phyloP scores from a whole-genome alignment of 1,140 invertebrate species.

The Parasteatoda tepidariorum region DNA sequence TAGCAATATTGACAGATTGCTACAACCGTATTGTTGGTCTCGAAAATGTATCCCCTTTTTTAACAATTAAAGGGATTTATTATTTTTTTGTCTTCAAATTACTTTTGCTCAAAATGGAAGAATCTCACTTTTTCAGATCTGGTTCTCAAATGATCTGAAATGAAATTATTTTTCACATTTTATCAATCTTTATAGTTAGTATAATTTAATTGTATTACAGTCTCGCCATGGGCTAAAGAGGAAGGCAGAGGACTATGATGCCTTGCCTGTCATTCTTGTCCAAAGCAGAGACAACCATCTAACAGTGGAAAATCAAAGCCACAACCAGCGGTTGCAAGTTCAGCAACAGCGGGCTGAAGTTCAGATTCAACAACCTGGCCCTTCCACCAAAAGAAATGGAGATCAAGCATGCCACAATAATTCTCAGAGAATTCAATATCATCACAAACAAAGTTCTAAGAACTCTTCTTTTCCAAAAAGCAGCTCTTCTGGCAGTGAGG shows the following conservation, averaged over 20 bases:
- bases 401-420: conserved; percentile 24
- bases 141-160: no score
- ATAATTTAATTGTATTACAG: conserved; percentile 16
- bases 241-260: conserved; percentile 49
- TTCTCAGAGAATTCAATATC: conserved; percentile 15
- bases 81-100: no score
- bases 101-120: no score
- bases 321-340: background rate
- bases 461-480: conserved; percentile 71
- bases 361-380: conserved; percentile 11
- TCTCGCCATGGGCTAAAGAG: conserved; percentile 52
- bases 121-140: no score
- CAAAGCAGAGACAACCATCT: conserved; percentile 28
- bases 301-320: conserved; percentile 5
- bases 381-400: background rate
- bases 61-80: no score
- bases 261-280: conserved; percentile 39
- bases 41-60: no score
- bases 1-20: no score
- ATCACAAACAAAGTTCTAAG: conserved; percentile 46
- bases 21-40: no score
- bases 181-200: no score
- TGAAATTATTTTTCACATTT: no score
- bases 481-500: conserved; percentile 77
- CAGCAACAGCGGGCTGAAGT: conserved; percentile 31